A percentile compares a stretch with the other conserved stretches of the same genome.
Conservation (phyloP, 2,797 vertebrate genomes). For the Tamandua tetradactyla region DNA sequence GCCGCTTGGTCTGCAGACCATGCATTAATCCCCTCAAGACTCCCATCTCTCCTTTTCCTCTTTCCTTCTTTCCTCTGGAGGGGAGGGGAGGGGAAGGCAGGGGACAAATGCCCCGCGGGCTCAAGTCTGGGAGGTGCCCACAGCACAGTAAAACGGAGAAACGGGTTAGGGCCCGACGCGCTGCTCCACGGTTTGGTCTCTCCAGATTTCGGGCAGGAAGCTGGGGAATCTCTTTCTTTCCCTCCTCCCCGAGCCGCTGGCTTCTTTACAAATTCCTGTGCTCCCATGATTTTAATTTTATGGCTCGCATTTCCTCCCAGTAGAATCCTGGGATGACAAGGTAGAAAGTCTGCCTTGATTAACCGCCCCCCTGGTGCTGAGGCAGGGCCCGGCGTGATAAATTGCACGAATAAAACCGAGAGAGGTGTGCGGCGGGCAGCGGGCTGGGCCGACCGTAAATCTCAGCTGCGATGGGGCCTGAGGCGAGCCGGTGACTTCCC, state of each 20-base stretch:
- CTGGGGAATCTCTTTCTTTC: background rate
- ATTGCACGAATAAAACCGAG: slow-evolving; percentile 57
- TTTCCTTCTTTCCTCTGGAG: background rate
- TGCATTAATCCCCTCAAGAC: fast-evolving
- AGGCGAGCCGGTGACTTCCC: slow-evolving; percentile 69
- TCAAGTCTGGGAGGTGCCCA: background rate
- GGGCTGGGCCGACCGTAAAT: slow-evolving; percentile 69
- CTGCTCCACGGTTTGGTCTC: background rate
- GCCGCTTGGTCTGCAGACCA: fast-evolving
- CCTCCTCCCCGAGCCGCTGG: background rate
- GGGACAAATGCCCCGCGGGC: too few relatives aligned
- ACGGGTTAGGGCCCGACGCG: background rate
- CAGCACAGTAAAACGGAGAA: background rate
- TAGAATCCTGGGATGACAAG: slow-evolving; percentile 42
- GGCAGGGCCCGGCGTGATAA: slow-evolving; percentile 57
- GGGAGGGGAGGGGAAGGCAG: background rate
- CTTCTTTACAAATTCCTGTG: slow-evolving; percentile 35
- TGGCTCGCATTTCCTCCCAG: background rate
- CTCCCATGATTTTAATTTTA: slow-evolving; percentile 60
- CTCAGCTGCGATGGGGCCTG: slow-evolving; percentile 67
- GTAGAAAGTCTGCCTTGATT: slow-evolving; percentile 70
- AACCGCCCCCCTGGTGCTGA: slow-evolving; percentile 55
- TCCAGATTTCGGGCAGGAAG: fast-evolving
- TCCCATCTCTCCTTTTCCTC: background rate
- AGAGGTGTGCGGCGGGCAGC: slow-evolving; percentile 65